phyloP scores from a whole-genome alignment of 2,113 vertebrate genomes.

The Oenanthe melanoleuca region DNA sequence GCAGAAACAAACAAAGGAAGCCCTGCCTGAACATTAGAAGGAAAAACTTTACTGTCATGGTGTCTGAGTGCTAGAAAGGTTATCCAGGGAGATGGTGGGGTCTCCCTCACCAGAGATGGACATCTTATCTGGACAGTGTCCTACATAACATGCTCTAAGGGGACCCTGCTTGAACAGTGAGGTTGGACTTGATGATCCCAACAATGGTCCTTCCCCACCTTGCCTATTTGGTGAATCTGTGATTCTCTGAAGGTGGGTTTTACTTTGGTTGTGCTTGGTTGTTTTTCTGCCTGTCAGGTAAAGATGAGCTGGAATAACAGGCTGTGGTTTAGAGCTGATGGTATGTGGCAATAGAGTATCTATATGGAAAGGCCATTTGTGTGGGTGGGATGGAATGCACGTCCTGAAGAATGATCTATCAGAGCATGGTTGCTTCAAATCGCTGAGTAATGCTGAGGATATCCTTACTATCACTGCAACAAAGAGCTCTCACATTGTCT shows the following conservation, averaged over 20 bases:
- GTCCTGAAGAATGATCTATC: not conserved
- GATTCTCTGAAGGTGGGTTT: not conserved
- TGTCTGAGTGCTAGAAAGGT: not conserved
- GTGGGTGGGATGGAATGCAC: not conserved
- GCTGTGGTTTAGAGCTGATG: not conserved
- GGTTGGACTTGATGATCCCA: not conserved
- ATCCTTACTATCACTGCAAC: not conserved
- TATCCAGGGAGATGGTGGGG: not conserved
- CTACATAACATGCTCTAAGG: not conserved
- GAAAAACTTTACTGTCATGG: not conserved
- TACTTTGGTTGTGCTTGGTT: not conserved
- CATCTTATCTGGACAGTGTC: not conserved
- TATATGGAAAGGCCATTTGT: not conserved
- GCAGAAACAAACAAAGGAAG: not conserved
- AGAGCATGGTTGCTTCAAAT: not conserved
- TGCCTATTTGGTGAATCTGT: not conserved
- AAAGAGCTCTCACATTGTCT: not conserved
- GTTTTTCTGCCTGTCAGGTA: not conserved
- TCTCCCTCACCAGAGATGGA: not conserved
- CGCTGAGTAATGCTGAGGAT: not conserved
- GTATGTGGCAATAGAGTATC: rapidly evolving
- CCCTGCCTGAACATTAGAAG: not conserved
- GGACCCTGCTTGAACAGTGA: not conserved
- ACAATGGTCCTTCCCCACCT: not conserved
- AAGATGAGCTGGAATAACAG: not conserved